Evolutionary conservation across 2,888 invertebrate genomes (phyloP), one percentile per base, ranked within the genome.

Genomic region (Caradrina kadenii): DNA sequence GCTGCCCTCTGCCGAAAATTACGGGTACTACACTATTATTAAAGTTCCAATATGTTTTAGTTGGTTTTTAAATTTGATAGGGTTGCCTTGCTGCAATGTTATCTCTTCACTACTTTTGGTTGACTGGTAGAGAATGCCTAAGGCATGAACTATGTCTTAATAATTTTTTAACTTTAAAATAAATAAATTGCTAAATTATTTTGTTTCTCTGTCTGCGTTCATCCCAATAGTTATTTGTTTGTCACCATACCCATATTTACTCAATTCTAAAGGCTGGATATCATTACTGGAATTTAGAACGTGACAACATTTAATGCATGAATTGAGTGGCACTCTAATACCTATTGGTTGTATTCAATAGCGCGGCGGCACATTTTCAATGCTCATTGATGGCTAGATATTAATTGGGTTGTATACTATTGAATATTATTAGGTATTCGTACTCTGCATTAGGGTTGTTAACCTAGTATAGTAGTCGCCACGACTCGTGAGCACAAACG

Each of bases 1-100:
- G 74, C 69, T 86, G 79, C 79, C 82, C 81, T 74, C 79, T 79
- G 74, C 80, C 85, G 84, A 83, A 84, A 87, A 86, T 87, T 85
- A 78, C 69, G 61, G 26, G 75, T 72, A 66, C 72, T 69, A 73
- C 69, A 15, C 49, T 60, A 50, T 49, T 74, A 73, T 64, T 66
- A 66, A 79, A 60, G 63, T 52, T 54, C 52, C n/a, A 13, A 69
- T 63, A 63, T 63, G 53, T 69, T 74, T 52, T 52, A 60, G 63
- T 69, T 69, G 52, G 31, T 69, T 77, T 63, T 56, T 39, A 39
- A 39, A 8, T 39, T 11, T 39, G 11, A 39, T 13, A 39, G 39
- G 11, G 39, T 13, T 39, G 2, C 13, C 11, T 39, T 26, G 26
- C 26, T 26, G 26, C 26, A 3, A 26, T 26, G 26, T 26, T 26